Percentiles rank a stretch among this genome's conserved stretches.
These are phyloP conservation scores for Naso thynnoides DNA, from an alignment of 2,797 vertebrate species.

Conservation along the genomic window DNA sequence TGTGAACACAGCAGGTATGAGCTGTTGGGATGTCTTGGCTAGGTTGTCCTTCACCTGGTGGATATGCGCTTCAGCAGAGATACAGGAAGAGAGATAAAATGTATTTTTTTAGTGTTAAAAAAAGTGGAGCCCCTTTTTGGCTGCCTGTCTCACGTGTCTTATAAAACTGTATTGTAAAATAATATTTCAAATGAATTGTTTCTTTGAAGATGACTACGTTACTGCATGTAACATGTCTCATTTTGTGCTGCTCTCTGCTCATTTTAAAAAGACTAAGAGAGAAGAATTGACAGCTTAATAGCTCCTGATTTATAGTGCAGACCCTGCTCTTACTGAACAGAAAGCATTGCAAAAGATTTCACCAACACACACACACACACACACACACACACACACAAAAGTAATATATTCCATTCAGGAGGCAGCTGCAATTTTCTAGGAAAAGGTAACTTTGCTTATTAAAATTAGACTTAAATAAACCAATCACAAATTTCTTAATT, in stretches of 20 bases:
- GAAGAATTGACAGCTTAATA: conserved; percentile 1
- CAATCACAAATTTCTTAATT: too few relatives aligned
- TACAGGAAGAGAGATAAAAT: conserved; percentile 26
- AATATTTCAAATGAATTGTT: not conserved
- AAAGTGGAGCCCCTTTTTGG: not conserved
- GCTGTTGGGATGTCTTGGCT: conserved; percentile 69
- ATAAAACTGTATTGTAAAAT: conserved; percentile 1
- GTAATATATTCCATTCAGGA: too few relatives aligned
- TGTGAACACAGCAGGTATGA: conserved; percentile 79
- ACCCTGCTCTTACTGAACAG: not conserved
- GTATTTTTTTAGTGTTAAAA: not conserved
- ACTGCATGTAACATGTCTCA: not conserved
- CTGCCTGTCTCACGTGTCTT: not conserved
- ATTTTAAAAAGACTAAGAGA: conserved; percentile 6
- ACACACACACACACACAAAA: too few relatives aligned
- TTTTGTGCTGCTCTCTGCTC: not conserved
- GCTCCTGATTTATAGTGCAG: not conserved
- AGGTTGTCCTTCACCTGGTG: conserved; percentile 78
- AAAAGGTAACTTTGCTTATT: not conserved
- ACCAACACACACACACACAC: conserved; percentile 3
- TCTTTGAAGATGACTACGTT: not conserved
- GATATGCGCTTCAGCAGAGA: conserved; percentile 67
- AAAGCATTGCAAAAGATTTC: not conserved
- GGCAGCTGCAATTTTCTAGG: too few relatives aligned
- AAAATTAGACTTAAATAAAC: conserved; percentile 6